Base-by-base conservation (phyloP, 1,140 invertebrate genomes). In the Oryzaephilus surinamensis region DNA sequence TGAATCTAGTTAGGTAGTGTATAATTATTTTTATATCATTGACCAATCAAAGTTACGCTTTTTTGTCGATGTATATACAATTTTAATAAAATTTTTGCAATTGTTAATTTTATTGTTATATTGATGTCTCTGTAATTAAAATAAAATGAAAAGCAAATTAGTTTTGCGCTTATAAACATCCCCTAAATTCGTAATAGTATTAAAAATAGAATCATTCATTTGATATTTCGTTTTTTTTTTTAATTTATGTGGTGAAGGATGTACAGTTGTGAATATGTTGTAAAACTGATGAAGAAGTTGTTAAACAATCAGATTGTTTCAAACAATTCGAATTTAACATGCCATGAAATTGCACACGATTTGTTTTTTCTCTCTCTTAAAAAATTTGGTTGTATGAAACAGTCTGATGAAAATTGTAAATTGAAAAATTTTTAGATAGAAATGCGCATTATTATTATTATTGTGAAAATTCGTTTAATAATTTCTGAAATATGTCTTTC, bases 41-140 rank as follows among this genome's bases (percentile, higher is more conserved):
- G 59, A 61, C 58, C 57, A 60, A 61, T 57, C 53, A 54, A 54
- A 60, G 50, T 60, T 58, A 57, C 52, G 50, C 52, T 60, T 60
- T 56, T 58, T 51, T 53, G 56, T 58, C 59, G 56, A 54, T 62
- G 59, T 62, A 60, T 58, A 61, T 60, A 60, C 54, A 50, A 52
- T 50, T n/a, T n/a, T n/a, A n/a, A n/a, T n/a, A n/a, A n/a, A n/a
- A n/a, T n/a, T n/a, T n/a, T 56, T 53, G 56, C 50, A 57, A 46
- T 57, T 58, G 57, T 61, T 59, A 54, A n/a, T 53, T 57, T 57
- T 58, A 53, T 59, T 57, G 54, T 61, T 58, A 57, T n/a, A n/a
- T 56, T 38, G 47, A 56, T 59, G 51, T 57, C 45, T n/a, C 10
- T 4, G 23, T 11, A 24, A 24, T 24, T 24, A 4, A 24, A n/a